Evolutionary conservation across 1,140 invertebrate species (phyloP).

Genomic region (Apis dorsata): DNA sequence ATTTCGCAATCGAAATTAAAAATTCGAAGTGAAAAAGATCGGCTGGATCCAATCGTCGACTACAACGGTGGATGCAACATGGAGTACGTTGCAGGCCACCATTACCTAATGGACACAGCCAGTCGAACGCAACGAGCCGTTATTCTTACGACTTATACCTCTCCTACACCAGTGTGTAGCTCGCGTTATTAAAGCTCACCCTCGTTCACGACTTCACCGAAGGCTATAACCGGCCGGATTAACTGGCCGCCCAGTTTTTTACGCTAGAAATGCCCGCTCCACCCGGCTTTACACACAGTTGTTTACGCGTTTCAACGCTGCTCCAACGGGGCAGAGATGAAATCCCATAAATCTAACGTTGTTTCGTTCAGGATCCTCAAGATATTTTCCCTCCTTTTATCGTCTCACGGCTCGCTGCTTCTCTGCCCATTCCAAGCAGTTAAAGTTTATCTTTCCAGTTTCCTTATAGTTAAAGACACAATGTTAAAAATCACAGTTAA

Average conservation of each 20-base stretch:
- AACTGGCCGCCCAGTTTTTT: slow-evolving; percentile 41
- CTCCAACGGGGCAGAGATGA: slow-evolving; percentile 1
- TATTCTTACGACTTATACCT: slow-evolving; percentile 56
- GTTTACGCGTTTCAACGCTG: slow-evolving; percentile 12
- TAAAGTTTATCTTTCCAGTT: no score
- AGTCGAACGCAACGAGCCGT: slow-evolving; percentile 57
- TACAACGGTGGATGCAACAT: slow-evolving; percentile 4
- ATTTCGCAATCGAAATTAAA: no score
- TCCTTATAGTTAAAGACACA: no score
- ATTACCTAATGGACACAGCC: slow-evolving; percentile 58
- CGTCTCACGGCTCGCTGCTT: no score
- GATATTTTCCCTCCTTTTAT: neutral
- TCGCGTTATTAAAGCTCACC: slow-evolving; percentile 48
- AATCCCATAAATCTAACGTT: slow-evolving; percentile 3
- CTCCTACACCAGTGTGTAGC: slow-evolving; percentile 40
- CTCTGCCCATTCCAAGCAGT: no score
- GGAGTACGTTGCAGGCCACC: slow-evolving; percentile 21
- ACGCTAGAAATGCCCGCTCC: slow-evolving; percentile 6
- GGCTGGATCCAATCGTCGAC: neutral
- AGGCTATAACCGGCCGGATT: slow-evolving; percentile 43
- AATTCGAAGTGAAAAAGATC: neutral
- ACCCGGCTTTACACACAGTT: neutral
- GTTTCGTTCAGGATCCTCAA: neutral
- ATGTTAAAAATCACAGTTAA: no score
- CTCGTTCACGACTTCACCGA: slow-evolving; percentile 33